phyloP scores from a whole-genome alignment of 2,888 invertebrate genomes.

The Mesorhabditis spiculigera region DNA sequence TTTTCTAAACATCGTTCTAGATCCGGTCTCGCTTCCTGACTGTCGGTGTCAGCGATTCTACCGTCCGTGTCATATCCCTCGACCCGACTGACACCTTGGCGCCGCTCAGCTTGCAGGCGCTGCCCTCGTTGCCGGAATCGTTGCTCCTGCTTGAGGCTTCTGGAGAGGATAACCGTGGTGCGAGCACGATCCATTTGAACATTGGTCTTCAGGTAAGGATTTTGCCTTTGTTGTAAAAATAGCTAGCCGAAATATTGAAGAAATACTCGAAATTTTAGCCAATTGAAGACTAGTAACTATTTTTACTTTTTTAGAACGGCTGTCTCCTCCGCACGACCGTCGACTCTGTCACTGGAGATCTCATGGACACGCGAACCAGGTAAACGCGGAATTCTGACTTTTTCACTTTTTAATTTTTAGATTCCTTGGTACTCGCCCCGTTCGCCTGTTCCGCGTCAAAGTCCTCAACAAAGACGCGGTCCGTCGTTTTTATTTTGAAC shows the following conservation, averaged over 20 bases:
- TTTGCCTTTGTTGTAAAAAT: background rate
- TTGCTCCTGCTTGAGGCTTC: conserved; percentile 83
- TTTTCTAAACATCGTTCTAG: background rate
- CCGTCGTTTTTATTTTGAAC: conserved; percentile 48
- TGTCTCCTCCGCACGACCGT: conserved; percentile 86
- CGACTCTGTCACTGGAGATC: conserved; percentile 90
- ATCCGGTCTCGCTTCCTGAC: conserved; percentile 49
- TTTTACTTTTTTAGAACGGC: conserved; percentile 72
- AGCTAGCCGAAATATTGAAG: background rate
- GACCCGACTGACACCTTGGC: conserved; percentile 89
- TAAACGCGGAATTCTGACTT: conserved; percentile 65
- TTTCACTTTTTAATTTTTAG: background rate
- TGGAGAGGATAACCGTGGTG: conserved; percentile 47
- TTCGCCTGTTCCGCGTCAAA: conserved; percentile 88
- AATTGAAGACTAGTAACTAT: background rate
- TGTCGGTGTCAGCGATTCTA: conserved; percentile 77
- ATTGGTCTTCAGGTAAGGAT: conserved; percentile 76
- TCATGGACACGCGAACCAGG: conserved; percentile 92
- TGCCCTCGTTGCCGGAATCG: conserved; percentile 93
- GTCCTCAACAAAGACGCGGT: conserved; percentile 94
- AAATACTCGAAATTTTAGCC: background rate
- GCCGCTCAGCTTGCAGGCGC: conserved; percentile 71
- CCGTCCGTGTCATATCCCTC: conserved; percentile 91
- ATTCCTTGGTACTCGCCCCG: conserved; percentile 81
- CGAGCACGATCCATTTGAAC: conserved; percentile 68